These are phyloP conservation scores for Fistularia tabacaria DNA, from an alignment of 2,797 vertebrate species.

Conservation along the genomic window DNA sequence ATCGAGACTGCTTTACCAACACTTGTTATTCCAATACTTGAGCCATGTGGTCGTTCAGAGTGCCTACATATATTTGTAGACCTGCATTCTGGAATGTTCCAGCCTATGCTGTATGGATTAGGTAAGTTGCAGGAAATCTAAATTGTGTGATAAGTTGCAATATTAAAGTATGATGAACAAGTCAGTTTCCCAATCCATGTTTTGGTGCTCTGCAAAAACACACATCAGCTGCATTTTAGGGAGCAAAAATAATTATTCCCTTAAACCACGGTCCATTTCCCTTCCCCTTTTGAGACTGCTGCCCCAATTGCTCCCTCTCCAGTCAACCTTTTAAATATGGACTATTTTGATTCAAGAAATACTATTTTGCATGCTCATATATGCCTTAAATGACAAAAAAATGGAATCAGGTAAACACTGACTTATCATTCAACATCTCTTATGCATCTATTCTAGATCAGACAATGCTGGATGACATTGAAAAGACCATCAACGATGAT, in stretches of 20 bases:
- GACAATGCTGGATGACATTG: slow-evolving; percentile 89
- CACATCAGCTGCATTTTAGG: too few relatives aligned
- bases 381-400: too few relatives aligned
- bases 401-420: too few relatives aligned
- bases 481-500: slow-evolving; percentile 95
- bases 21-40: slow-evolving; percentile 92
- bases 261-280: too few relatives aligned
- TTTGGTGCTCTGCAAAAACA: too few relatives aligned
- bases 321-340: too few relatives aligned
- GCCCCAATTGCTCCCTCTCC: too few relatives aligned
- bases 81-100: slow-evolving; percentile 98
- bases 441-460: slow-evolving; percentile 77
- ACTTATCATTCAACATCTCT: not conserved
- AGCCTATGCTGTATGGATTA: slow-evolving; percentile 95
- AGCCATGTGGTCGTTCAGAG: slow-evolving; percentile 94
- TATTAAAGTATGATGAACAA: not conserved
- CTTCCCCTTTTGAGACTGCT: too few relatives aligned
- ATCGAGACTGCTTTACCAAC: slow-evolving; percentile 95
- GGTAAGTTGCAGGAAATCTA: slow-evolving; percentile 73
- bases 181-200: too few relatives aligned
- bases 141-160: not conserved
- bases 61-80: slow-evolving; percentile 98
- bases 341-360: too few relatives aligned
- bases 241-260: too few relatives aligned
- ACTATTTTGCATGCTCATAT: too few relatives aligned